Evolutionary conservation across 2,797 vertebrate genomes (phyloP).

Genomic region (Sus cebifrons): DNA sequence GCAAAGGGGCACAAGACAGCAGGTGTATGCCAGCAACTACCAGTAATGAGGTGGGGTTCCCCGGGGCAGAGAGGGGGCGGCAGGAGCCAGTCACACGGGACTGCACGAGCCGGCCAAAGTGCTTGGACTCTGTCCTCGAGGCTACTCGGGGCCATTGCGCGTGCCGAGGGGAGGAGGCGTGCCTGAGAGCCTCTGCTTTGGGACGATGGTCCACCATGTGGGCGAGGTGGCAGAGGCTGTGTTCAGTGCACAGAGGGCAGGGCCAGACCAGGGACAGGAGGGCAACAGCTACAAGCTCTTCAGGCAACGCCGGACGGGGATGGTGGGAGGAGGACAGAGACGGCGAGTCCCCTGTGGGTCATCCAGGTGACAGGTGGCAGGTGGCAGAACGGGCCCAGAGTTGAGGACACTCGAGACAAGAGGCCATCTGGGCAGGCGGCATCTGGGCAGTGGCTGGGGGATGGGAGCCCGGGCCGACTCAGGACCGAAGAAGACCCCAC

Average conservation of each 20-base stretch:
- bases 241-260: not conserved
- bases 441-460: not conserved
- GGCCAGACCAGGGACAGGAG: not conserved
- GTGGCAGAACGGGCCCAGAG: not conserved
- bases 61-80: not conserved
- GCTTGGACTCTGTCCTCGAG: slow-evolving; percentile 66
- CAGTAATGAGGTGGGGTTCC: not conserved
- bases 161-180: not conserved
- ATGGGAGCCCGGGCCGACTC: too few relatives aligned
- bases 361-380: not conserved
- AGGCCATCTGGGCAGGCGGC: not conserved
- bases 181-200: not conserved
- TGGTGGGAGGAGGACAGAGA: not conserved
- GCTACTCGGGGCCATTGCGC: slow-evolving; percentile 7
- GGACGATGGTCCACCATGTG: not conserved
- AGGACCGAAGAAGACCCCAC: not conserved
- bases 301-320: not conserved
- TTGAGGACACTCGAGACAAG: not conserved
- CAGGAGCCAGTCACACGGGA: not conserved
- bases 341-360: not conserved
- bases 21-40: not conserved
- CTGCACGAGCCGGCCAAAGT: not conserved
- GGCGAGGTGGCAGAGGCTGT: not conserved
- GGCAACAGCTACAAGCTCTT: not conserved
- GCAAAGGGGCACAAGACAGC: not conserved